Percentiles rank a stretch among this genome's conserved stretches.
Evolutionary conservation across 2,888 invertebrate genomes (phyloP).

Genomic region (Altica lythri): DNA sequence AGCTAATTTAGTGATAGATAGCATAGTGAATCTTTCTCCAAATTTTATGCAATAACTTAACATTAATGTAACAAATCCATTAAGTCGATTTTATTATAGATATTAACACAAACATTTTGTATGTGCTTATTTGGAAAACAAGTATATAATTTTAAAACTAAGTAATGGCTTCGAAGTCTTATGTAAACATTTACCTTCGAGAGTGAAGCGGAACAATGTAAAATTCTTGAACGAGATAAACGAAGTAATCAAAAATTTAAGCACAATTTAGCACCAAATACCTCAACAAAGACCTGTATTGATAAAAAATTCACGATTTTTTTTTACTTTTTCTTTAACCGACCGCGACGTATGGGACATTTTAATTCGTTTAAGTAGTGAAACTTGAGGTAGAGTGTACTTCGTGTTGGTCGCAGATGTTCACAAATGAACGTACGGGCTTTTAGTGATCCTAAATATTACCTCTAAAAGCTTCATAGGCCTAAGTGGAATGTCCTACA

Average conservation of each 20-base stretch:
- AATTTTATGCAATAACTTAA: too few relatives aligned
- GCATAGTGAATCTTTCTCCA: too few relatives aligned
- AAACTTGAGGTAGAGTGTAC: conserved; percentile 2
- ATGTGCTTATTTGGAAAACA: too few relatives aligned
- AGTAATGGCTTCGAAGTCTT: too few relatives aligned
- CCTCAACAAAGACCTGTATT: background rate
- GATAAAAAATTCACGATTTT: conserved; percentile 7
- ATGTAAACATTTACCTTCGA: too few relatives aligned
- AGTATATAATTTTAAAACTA: too few relatives aligned
- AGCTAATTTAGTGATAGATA: too few relatives aligned
- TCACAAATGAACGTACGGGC: conserved; percentile 21
- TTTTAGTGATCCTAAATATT: conserved; percentile 20
- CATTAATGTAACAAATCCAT: too few relatives aligned
- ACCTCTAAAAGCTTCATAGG: conserved; percentile 10
- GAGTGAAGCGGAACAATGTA: too few relatives aligned
- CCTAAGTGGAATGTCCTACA: conserved; percentile 8
- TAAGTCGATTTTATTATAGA: too few relatives aligned
- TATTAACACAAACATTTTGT: too few relatives aligned
- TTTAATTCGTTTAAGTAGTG: conserved; percentile 13
- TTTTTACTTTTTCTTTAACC: background rate
- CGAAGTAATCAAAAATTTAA: conserved; percentile 10
- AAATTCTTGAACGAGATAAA: background rate
- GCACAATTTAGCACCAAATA: conserved; percentile 9
- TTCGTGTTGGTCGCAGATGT: conserved; percentile 20
- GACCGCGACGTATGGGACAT: conserved; percentile 3